phyloP scores from a whole-genome alignment of 2,888 invertebrate species.

The Habroteleia sp. region DNA sequence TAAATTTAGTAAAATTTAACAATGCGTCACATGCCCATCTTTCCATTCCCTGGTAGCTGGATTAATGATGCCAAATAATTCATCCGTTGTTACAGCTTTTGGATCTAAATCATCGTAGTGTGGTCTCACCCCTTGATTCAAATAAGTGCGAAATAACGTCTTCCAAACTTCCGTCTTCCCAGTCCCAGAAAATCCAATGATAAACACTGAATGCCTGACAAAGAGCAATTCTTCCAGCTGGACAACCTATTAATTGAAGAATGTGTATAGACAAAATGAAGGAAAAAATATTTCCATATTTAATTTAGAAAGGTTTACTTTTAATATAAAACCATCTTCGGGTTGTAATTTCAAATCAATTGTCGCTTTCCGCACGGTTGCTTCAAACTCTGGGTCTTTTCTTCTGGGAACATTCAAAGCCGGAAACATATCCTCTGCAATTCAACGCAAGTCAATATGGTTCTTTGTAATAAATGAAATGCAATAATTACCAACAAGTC shows the following conservation, averaged over 20 bases:
- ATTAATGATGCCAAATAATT: constrained; percentile 96
- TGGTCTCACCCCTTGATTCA: constrained; percentile 91
- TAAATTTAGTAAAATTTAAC: too few relatives aligned
- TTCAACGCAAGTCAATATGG: too few relatives aligned
- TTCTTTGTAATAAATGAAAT: too few relatives aligned
- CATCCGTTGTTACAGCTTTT: constrained; percentile 97
- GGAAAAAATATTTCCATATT: too few relatives aligned
- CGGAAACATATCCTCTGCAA: constrained; percentile 97
- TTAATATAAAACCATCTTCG: constrained; percentile 97
- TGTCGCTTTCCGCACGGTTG: constrained; percentile 95
- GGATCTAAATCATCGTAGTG: constrained; percentile 95
- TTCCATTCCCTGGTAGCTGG: constrained; percentile 97
- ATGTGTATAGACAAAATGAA: too few relatives aligned
- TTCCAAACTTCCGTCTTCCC: constrained; percentile 97
- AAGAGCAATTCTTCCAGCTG: constrained; percentile 96
- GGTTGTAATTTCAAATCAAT: constrained; percentile 94
- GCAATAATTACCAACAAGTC: too few relatives aligned
- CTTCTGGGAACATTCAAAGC: constrained; percentile 97
- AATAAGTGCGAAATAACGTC: constrained; percentile 91
- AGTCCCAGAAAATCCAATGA: constrained; percentile 92
- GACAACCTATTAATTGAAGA: constrained; percentile 90
- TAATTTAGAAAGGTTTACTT: too few relatives aligned
- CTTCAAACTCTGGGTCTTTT: constrained; percentile 95
- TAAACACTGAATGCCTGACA: constrained; percentile 96
- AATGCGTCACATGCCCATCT: constrained; percentile 83